Conservation (phyloP, 2,113 vertebrate genomes). For the Montifringilla adamsi region DNA sequence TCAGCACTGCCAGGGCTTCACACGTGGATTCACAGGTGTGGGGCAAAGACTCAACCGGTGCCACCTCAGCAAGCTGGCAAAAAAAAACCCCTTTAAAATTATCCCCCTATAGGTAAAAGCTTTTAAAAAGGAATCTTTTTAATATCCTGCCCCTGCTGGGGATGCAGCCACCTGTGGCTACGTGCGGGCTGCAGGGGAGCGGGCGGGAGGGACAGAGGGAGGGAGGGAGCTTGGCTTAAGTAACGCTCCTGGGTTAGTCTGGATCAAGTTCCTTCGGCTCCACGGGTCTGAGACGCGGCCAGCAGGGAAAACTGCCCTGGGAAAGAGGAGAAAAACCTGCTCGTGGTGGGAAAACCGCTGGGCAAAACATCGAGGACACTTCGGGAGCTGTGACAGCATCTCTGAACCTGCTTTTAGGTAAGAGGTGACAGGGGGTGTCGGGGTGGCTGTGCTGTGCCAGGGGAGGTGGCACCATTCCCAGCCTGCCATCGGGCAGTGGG, state of each 20-base stretch:
- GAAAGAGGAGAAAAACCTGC: neutral
- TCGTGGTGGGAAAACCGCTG: accelerated
- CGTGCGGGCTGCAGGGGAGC: neutral
- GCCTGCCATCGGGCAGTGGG: accelerated
- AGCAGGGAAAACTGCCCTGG: neutral
- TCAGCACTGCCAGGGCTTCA: accelerated
- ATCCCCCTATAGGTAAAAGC: accelerated
- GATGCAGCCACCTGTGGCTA: neutral
- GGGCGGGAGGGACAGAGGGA: neutral
- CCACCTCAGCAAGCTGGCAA: no score
- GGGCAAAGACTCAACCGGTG: neutral
- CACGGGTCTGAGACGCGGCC: neutral
- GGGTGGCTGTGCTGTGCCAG: neutral
- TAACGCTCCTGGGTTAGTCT: neutral
- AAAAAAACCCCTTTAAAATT: neutral
- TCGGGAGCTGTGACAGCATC: neutral
- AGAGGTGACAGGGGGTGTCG: accelerated
- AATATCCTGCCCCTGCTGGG: neutral
- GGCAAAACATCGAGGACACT: accelerated
- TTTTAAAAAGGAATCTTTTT: accelerated
- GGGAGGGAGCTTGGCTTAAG: neutral
- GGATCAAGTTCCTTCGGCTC: constrained; percentile 22
- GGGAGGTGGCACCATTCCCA: neutral
- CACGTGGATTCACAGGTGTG: accelerated
- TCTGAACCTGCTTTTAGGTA: neutral